phyloP scores from a whole-genome alignment of 2,113 vertebrate genomes.

The Cromileptes altivelis region DNA sequence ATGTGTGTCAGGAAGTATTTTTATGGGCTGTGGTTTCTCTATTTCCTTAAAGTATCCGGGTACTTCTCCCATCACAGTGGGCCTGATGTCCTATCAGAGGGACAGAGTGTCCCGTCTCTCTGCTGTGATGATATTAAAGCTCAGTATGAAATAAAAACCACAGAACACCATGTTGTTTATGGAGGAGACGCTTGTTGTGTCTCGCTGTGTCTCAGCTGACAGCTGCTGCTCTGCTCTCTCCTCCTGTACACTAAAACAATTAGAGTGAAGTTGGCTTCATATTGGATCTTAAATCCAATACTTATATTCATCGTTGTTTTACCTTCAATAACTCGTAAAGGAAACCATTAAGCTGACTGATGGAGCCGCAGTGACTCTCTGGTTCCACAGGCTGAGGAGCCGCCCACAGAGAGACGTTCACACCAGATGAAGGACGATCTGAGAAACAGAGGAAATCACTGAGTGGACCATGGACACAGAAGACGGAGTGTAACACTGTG shows the following conservation, averaged over 20 bases:
- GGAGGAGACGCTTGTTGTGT: no score
- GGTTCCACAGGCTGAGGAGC: conserved; percentile 38
- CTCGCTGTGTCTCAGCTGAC: not conserved
- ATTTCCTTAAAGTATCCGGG: no score
- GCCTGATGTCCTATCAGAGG: no score
- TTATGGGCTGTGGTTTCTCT: no score
- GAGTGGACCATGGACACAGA: conserved; percentile 6
- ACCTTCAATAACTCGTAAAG: conserved; percentile 46
- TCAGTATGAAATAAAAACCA: no score
- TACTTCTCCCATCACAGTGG: no score
- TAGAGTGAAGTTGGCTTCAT: conserved; percentile 6
- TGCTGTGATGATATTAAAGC: no score
- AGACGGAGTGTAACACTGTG: conserved; percentile 20
- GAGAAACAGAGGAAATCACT: conserved; percentile 46
- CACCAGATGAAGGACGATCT: conserved; percentile 27
- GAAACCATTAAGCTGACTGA: conserved; percentile 45
- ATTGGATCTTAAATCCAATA: conserved; percentile 19
- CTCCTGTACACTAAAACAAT: conserved; percentile 54
- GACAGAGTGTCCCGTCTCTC: no score
- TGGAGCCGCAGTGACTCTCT: conserved; percentile 6
- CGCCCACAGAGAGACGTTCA: conserved; percentile 13
- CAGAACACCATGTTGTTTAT: no score
- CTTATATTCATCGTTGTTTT: conserved; percentile 13
- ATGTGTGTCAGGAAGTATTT: no score
- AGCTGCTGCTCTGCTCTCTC: conserved; percentile 35